Conservation (phyloP, 2,888 invertebrate species). For the Dione juno region DNA sequence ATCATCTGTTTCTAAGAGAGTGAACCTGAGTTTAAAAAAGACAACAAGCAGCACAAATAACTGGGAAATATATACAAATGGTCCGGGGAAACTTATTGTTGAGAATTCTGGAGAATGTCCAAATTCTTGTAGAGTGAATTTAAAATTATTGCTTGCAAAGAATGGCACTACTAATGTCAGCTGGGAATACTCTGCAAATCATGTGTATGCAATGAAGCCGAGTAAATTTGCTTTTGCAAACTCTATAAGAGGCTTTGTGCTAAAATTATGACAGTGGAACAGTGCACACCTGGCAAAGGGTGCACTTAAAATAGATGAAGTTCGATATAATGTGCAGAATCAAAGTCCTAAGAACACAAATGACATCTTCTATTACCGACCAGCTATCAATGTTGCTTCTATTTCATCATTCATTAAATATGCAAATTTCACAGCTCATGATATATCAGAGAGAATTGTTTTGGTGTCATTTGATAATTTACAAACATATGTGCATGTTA, state of each 20-base stretch:
- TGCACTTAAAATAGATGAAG: conserved; percentile 75
- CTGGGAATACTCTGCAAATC: conserved; percentile 85
- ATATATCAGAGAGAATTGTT: conserved; percentile 88
- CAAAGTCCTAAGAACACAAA: conserved; percentile 75
- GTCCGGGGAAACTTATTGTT: conserved; percentile 86
- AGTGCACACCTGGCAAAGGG: conserved; percentile 79
- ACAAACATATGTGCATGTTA: conserved; percentile 87
- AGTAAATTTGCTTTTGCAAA: conserved; percentile 86
- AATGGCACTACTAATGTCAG: conserved; percentile 80
- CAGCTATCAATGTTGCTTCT: conserved; percentile 68
- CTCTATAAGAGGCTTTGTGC: conserved; percentile 88
- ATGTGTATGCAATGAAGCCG: conserved; percentile 89
- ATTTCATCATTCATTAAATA: conserved; percentile 76
- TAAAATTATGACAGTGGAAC: conserved; percentile 93
- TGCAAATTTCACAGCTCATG: conserved; percentile 79
- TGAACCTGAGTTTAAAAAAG: conserved; percentile 82
- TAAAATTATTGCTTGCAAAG: conserved; percentile 83
- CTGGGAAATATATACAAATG: conserved; percentile 83
- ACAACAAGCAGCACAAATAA: conserved; percentile 83
- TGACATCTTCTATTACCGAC: conserved; percentile 71
- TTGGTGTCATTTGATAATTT: conserved; percentile 90
- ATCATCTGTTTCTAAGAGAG: conserved; percentile 72
- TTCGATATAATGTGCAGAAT: conserved; percentile 74
- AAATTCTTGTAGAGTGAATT: conserved; percentile 85
- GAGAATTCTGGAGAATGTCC: conserved; percentile 89